Percentiles rank a stretch among this genome's conserved stretches.
Conservation (phyloP, 2,113 vertebrate species). For the Ceratotherium simum region DNA sequence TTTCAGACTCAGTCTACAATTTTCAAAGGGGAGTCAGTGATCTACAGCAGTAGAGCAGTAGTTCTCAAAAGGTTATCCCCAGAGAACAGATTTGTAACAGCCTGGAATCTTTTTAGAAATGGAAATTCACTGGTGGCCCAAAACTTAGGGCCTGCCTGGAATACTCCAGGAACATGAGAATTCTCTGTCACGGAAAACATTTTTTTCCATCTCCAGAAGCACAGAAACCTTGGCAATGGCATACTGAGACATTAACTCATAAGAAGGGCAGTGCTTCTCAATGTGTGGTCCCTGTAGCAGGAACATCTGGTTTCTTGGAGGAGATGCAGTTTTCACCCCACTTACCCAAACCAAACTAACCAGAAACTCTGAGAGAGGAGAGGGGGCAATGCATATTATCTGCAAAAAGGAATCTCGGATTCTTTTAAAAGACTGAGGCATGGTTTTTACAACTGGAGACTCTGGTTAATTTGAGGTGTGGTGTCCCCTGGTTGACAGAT, state of each 20-base stretch:
- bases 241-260: neutral
- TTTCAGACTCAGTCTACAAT: neutral
- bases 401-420: neutral
- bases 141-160: neutral
- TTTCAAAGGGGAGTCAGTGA: neutral
- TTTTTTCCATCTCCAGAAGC: too few species aligned
- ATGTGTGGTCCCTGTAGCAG: neutral
- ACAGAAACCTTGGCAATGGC: neutral
- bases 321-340: neutral
- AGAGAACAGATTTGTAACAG: neutral
- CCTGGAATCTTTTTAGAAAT: neutral
- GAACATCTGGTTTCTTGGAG: neutral
- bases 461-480: neutral
- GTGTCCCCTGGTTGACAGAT: neutral
- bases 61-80: neutral
- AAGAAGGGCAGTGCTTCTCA: neutral
- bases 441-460: neutral
- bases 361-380: too few species aligned
- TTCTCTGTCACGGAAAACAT: neutral
- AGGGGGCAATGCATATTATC: too few species aligned
- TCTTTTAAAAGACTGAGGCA: neutral
- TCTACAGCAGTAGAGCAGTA: neutral
- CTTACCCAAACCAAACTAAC: neutral
- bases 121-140: neutral
- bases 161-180: neutral